A percentile compares a stretch with the other conserved stretches of the same genome.
Conservation (phyloP, 2,113 vertebrate genomes). For the Cardinalis cardinalis region DNA sequence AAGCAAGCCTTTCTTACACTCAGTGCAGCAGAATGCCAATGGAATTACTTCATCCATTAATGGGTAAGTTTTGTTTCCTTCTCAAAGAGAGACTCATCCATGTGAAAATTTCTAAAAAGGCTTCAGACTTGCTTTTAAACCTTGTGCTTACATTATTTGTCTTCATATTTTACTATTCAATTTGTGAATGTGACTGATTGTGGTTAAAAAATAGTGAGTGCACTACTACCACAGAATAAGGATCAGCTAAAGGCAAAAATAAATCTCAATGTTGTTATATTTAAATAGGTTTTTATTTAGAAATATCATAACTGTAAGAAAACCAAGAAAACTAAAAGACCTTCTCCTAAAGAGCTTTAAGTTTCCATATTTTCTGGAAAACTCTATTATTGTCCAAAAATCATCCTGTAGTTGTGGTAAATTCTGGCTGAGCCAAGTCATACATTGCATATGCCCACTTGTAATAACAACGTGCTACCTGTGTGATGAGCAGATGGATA, state of each 20-base stretch:
- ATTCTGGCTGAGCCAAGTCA: neutral
- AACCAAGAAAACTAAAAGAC: neutral
- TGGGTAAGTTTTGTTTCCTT: neutral
- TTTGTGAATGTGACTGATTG: neutral
- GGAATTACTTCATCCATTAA: neutral
- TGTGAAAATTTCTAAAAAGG: neutral
- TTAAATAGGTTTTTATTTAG: neutral
- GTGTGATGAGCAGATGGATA: neutral
- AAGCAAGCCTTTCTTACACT: neutral
- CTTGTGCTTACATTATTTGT: neutral
- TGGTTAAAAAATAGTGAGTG: neutral
- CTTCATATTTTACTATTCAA: neutral
- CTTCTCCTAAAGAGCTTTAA: neutral
- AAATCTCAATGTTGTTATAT: neutral
- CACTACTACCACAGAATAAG: neutral
- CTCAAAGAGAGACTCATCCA: neutral
- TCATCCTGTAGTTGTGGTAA: neutral
- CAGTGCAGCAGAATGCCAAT: neutral
- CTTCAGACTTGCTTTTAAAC: neutral
- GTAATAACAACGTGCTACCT: neutral
- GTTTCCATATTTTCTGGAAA: neutral
- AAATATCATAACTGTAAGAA: neutral
- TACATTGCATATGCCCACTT: neutral
- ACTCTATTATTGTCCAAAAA: neutral
- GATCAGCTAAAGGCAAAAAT: neutral